Conservation (phyloP, 2,888 invertebrate genomes). For the Ennomos erosarius region DNA sequence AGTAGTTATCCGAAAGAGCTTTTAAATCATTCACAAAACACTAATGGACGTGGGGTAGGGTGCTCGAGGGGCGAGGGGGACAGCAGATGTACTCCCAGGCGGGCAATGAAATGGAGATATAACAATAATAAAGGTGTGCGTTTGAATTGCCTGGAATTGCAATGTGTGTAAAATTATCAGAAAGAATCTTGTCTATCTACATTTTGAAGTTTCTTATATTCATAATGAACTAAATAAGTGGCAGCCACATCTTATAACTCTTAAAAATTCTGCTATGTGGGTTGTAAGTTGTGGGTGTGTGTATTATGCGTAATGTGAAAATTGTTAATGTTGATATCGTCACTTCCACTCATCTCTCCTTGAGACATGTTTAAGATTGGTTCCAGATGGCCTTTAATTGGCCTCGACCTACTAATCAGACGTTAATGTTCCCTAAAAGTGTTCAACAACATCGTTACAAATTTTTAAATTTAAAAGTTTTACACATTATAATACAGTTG, state of each 20-base stretch:
- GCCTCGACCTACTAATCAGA: constrained; percentile 52
- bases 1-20: constrained; percentile 86
- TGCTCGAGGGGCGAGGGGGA: constrained; percentile 51
- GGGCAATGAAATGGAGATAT: constrained; percentile 83
- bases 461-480: constrained; percentile 19
- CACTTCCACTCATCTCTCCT: constrained; percentile 28
- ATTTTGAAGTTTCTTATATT: too few species aligned
- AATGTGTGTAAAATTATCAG: constrained; percentile 46
- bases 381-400: constrained; percentile 53
- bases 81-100: constrained; percentile 77
- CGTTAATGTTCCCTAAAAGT: constrained; percentile 37
- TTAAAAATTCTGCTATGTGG: background rate
- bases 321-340: constrained; percentile 13
- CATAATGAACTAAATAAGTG: too few species aligned
- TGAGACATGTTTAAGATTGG: constrained; percentile 41
- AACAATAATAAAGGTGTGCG: constrained; percentile 81
- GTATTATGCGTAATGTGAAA: constrained; percentile 3
- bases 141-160: constrained; percentile 75
- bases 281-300: background rate
- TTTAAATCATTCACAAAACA: constrained; percentile 86
- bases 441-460: constrained; percentile 12
- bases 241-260: background rate
- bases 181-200: constrained; percentile 10
- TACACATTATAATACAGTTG: constrained; percentile 21
- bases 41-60: constrained; percentile 82